Percentiles rank a stretch among this genome's conserved stretches.
Conservation (phyloP, 2,888 invertebrate species). For the Acleris sparsana region DNA sequence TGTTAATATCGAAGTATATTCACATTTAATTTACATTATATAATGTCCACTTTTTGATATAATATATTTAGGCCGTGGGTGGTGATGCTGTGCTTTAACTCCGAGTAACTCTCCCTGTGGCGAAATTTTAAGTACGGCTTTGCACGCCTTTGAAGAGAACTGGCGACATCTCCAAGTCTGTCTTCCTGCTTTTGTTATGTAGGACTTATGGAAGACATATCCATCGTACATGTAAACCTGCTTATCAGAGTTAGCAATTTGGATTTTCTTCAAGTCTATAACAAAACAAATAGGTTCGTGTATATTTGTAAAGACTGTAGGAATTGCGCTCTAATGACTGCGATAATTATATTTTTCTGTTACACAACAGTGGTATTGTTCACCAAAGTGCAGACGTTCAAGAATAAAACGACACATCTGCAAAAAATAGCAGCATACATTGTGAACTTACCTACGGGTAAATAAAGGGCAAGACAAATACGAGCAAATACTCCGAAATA, state of each 20-base stretch:
- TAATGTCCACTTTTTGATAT: conserved; percentile 2
- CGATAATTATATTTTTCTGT: no score
- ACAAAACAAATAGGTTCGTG: background rate
- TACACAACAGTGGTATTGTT: no score
- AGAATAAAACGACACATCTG: no score
- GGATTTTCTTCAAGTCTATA: conserved; percentile 20
- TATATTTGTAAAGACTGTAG: background rate
- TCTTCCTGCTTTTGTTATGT: conserved; percentile 3
- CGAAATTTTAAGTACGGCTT: conserved; percentile 9
- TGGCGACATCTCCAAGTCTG: conserved; percentile 21
- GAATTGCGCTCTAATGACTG: background rate
- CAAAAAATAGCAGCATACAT: no score
- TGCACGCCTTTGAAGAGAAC: conserved; percentile 9
- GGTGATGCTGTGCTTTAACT: conserved; percentile 13
- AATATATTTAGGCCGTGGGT: conserved; percentile 7
- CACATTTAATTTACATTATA: background rate
- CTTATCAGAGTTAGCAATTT: conserved; percentile 13
- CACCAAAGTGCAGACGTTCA: no score
- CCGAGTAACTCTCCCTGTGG: background rate
- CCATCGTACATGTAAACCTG: conserved; percentile 28
- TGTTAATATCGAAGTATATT: background rate
- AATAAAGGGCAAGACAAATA: no score
- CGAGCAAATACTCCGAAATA: no score
- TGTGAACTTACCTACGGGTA: no score
- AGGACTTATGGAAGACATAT: conserved; percentile 13